Base-by-base conservation (phyloP, 2,113 vertebrate genomes). In the Tragelaphus scriptus region DNA sequence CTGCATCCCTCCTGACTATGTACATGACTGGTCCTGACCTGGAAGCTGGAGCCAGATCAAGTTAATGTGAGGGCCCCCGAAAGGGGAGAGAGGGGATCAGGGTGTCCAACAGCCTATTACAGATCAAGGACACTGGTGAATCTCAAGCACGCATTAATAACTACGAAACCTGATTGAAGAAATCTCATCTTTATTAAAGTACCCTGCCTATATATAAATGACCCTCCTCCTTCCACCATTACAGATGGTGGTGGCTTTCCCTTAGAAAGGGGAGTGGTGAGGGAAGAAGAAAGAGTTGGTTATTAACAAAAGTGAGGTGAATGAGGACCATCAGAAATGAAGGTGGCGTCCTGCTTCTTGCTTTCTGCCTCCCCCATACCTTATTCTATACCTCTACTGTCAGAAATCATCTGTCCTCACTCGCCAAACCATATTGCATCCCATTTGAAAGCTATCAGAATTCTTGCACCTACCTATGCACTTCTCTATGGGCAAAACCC, bases 111-210 rank as follows among this genome's bases (percentile, higher is more conserved):
- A 68, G 75, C 30, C n/a, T 8, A 11, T n/a, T 21, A 56, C 30
- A 81, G 13, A 59, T 56, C 53, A 61, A 61, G 30, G 23, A 55
- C n/a, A 58, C 26, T 21, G 47, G 21, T 32, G 40, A 82, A 49
- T 79, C 44, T 84, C 51, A 85, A 68, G 40, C n/a, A 85, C 59
- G 63, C 65, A 94, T 88, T 47, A 65, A 93, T 89, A 51, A 94
- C 32, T 59, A 58, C 53, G 49, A 91, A 61, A 68, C 77, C 81
- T 47, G 8, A 81, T 6, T 71, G 77, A 96, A 88, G 55, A 32
- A 59, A 61, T 56, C 23, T 61, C 6, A 2, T 81, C 71, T 94
- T 97, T 97, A 95, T 95, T 97, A 58, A 95, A 55, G 55, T 63
- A 26, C 7, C 49, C 44, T 26, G 53, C 79, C 40, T 95, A 92